Percentiles rank a stretch among this genome's conserved stretches.
phyloP scores from a whole-genome alignment of 2,888 invertebrate genomes.

The Osmoderma eremita region DNA sequence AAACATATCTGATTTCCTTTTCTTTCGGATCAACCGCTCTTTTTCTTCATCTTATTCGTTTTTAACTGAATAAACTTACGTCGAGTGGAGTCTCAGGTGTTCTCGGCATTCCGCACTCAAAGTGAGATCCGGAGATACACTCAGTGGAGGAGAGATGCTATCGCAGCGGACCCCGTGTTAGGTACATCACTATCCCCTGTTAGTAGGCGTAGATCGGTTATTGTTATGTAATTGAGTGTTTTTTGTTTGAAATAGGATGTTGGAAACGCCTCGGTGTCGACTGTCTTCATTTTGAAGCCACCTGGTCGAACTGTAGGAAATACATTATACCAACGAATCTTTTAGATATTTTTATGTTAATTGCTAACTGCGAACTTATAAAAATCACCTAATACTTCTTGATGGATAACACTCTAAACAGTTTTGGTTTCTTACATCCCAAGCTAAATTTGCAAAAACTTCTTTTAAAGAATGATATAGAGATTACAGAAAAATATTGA shows the following conservation, averaged over 20 bases:
- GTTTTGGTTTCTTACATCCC: too few species aligned
- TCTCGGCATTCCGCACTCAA: slow-evolving; percentile 50
- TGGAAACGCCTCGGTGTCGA: slow-evolving; percentile 63
- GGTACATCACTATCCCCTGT: slow-evolving; percentile 63
- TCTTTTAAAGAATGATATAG: too few species aligned
- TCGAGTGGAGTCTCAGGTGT: slow-evolving; percentile 52
- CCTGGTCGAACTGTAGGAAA: slow-evolving; percentile 52
- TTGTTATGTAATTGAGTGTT: slow-evolving; percentile 64
- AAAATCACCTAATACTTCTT: too few species aligned
- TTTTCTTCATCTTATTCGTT: slow-evolving; percentile 42
- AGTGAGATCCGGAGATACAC: slow-evolving; percentile 55
- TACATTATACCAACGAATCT: too few species aligned
- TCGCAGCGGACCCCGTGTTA: slow-evolving; percentile 57
- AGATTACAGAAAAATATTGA: too few species aligned
- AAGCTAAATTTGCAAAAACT: too few species aligned
- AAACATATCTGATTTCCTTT: slow-evolving; percentile 62
- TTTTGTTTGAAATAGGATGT: slow-evolving; percentile 63
- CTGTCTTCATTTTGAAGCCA: slow-evolving; percentile 61
- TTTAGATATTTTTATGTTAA: too few species aligned
- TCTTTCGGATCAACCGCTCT: slow-evolving; percentile 55
- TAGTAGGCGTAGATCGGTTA: slow-evolving; percentile 64
- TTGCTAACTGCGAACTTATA: too few species aligned
- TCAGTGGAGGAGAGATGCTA: slow-evolving; percentile 53
- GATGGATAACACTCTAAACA: too few species aligned
- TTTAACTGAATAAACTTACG: slow-evolving; percentile 35